Conservation (phyloP, 53 echinoderm and acorn worm species). For the Stichopus horrens region DNA sequence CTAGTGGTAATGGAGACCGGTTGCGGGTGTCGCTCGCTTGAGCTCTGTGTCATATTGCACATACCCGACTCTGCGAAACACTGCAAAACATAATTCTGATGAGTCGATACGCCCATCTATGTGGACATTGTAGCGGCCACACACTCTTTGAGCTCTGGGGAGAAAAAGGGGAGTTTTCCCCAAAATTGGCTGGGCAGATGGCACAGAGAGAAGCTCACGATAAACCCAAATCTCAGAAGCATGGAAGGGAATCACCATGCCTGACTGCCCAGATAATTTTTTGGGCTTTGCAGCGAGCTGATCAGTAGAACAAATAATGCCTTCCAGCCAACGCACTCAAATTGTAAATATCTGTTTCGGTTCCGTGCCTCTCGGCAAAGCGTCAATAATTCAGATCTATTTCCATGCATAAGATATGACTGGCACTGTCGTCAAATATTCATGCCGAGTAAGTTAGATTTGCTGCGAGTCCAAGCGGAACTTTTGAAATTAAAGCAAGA, state of each 20-base stretch:
- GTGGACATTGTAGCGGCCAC: too few species aligned
- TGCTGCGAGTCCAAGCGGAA: constrained; percentile 51
- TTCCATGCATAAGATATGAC: constrained; percentile 51
- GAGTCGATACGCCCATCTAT: too few species aligned
- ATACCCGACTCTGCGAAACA: too few species aligned
- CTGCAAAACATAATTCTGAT: too few species aligned
- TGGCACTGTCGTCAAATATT: constrained; percentile 48
- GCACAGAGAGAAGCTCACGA: constrained; percentile 1
- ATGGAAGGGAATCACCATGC: constrained; percentile 35
- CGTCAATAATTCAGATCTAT: constrained; percentile 49
- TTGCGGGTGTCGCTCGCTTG: neutral
- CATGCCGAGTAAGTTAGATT: constrained; percentile 50
- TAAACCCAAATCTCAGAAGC: constrained; percentile 34
- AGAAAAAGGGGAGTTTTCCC: neutral
- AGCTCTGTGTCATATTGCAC: neutral
- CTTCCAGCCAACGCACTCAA: constrained; percentile 48
- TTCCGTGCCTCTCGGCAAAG: constrained; percentile 45
- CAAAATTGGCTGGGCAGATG: constrained; percentile 48
- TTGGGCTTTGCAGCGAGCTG: constrained; percentile 6
- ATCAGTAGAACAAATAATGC: constrained; percentile 50
- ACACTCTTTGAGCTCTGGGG: neutral
- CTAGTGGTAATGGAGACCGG: neutral
- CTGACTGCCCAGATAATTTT: constrained; percentile 47
- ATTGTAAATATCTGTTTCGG: constrained; percentile 53
- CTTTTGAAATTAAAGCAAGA: constrained; percentile 49